Conservation (phyloP, 1,140 invertebrate genomes). For the Penaeus chinensis region DNA sequence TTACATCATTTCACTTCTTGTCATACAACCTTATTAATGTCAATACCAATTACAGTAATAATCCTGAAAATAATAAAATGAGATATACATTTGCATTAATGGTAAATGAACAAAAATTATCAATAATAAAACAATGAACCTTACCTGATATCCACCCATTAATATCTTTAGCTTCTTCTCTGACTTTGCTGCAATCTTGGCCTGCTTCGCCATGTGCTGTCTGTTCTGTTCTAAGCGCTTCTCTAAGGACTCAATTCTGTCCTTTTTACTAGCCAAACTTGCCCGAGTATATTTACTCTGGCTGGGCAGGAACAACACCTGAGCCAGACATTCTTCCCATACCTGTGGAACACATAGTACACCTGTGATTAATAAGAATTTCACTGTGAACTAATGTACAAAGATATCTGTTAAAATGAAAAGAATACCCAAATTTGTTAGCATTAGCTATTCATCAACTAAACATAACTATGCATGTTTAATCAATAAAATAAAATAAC, state of each 20-base stretch:
- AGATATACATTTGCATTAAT: not conserved
- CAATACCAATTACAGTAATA: no score
- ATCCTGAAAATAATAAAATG: not conserved
- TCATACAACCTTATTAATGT: not conserved
- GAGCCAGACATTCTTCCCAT: conserved; percentile 88
- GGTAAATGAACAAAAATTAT: not conserved
- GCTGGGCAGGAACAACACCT: conserved; percentile 88
- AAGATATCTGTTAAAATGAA: not conserved
- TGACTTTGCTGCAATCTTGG: conserved; percentile 95
- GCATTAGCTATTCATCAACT: not conserved
- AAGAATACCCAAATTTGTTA: not conserved
- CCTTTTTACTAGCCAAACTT: conserved; percentile 94
- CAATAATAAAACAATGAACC: conserved; percentile 50
- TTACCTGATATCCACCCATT: conserved; percentile 89
- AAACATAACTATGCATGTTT: not conserved
- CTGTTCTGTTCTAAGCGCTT: conserved; percentile 93
- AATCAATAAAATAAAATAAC: conserved; percentile 67
- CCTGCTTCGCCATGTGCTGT: conserved; percentile 93
- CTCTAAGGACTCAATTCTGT: conserved; percentile 92
- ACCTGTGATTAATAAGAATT: not conserved
- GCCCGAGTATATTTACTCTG: conserved; percentile 93
- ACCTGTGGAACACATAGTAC: conserved; percentile 68
- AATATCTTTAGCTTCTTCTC: conserved; percentile 97
- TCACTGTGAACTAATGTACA: not conserved
- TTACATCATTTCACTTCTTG: not conserved